Conservation (phyloP, 2,888 invertebrate species). For the Melolontha melolontha region DNA sequence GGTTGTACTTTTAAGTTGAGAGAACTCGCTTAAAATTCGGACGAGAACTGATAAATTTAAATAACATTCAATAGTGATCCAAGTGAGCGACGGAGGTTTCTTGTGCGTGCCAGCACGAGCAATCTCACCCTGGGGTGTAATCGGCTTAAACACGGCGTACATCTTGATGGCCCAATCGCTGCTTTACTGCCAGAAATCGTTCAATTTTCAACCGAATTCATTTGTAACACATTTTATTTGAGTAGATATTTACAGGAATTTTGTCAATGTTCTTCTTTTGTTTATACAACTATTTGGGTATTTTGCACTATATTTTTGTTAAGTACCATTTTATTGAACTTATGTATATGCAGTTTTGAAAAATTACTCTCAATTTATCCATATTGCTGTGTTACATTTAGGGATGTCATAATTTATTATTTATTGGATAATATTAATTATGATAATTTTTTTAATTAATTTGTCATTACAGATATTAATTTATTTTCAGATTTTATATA, state of each 20-base stretch:
- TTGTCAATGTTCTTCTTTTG: no score
- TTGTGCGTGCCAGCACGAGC: slow-evolving; percentile 62
- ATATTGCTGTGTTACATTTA: no score
- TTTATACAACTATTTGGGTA: no score
- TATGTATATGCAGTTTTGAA: no score
- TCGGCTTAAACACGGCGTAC: slow-evolving; percentile 65
- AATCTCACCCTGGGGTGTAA: slow-evolving; percentile 64
- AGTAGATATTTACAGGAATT: neutral
- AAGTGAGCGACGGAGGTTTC: slow-evolving; percentile 55
- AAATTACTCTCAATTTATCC: no score
- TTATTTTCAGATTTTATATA: no score
- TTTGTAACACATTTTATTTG: slow-evolving; percentile 53
- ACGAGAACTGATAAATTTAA: slow-evolving; percentile 56
- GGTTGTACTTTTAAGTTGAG: slow-evolving; percentile 36
- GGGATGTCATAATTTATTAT: no score
- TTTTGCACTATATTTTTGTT: no score
- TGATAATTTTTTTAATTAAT: no score
- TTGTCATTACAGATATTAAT: no score
- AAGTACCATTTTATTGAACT: no score
- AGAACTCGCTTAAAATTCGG: slow-evolving; percentile 47
- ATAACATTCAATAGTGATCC: slow-evolving; percentile 59
- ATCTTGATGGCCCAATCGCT: slow-evolving; percentile 65
- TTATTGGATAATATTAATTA: no score
- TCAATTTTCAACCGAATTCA: slow-evolving; percentile 62
- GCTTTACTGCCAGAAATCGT: slow-evolving; percentile 62